Evolutionary conservation across 2,113 vertebrate species (phyloP), one percentile per base, ranked within the genome.

Genomic region (Calonectris borealis): DNA sequence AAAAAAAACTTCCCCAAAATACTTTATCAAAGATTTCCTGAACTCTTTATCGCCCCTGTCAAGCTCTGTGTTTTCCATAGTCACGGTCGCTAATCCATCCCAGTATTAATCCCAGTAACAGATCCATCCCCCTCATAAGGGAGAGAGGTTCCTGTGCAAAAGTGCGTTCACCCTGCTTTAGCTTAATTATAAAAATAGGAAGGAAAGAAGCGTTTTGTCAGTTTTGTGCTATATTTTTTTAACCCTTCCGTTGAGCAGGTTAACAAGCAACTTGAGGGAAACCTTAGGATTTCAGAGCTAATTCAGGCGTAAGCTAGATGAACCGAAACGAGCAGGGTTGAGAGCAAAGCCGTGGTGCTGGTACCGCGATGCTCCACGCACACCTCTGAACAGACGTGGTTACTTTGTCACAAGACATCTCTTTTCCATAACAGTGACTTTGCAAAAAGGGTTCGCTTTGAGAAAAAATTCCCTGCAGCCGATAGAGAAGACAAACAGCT

Each of bases 41-140:
- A 52, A 34, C 6, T 48, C 22, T 65, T 81, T 16, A 71, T 71
- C 40, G 57, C 22, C 7, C 40, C 69, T 12, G 1, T 5, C 58
- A 42, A 85, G 16, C 16, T 71, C 51, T 44, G 44, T 1, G 13
- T 46, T 66, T 80, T 48, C 83, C 82, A 60, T 11, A 72, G 72
- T 22, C 80, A 32, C 0, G 0, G 26, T 17, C 3, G 2, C 2
- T 2, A 24, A 66, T 14, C 75, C 75, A 58, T 24, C 70, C 52
- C 42, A 31, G 11, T 7, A 13, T 8, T 20, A 61, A 51, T 27
- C 24, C 26, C 26, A 71, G 18, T 6, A 62, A 42, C 6, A 80
- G 73, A 75, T 10, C 77, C 71, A 64, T 4, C 6, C 7, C 8
- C 4, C 3, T 22, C 11, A 1, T 0, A 40, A 66, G 48, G 36